Base-by-base conservation (phyloP, 2,888 invertebrate genomes). In the Sthenelais limicola region DNA sequence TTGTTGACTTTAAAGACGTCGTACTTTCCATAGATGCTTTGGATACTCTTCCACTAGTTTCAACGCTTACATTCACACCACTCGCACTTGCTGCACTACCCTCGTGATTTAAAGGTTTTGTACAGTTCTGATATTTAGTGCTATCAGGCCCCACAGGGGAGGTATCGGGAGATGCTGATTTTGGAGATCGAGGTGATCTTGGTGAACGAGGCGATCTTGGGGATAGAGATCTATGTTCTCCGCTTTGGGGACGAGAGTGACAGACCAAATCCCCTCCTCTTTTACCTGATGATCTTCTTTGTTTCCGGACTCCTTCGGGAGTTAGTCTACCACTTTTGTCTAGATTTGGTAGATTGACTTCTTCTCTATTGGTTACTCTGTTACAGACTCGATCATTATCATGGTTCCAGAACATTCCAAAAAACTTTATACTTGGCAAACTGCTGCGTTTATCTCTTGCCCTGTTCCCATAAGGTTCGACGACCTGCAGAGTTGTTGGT, bases 381-480 rank as follows among this genome's bases (percentile, higher is more conserved):
- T 24, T 43, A 9, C 12, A 12, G 12, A 18, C 18, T 15, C 12
- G 12, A 43, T 43, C 43, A 18, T 9, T 15, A 3, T 62, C 62
- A 26, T 62, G 35, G 38, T 62, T 62, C 62, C 62, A 70, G 52
- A 70, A 52, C 30, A 51, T 38, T 1, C 71, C 48, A 49, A 43
- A 47, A 49, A 71, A 62, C 48, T 71, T 58, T 21, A 71, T 62
- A 21, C 56, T 51, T 1, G 71, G 71, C 58, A 71, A 43, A 32
- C 71, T 71, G 48, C 62, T 71, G 2, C 71, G 58, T 33, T 71
- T 71, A 30, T 43, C 54, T 3, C 71, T 24, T 35, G 68, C 49
- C 3, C 68, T 26, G 47, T 28, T 48, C 18, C 49, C 52, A 15
- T 43, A 68, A 18, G 43, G 18, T 21, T 48, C 67, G 47, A 67